A percentile compares a stretch with the other conserved stretches of the same genome.
Evolutionary conservation across 2,113 vertebrate genomes (phyloP).

Genomic region (Tympanuchus pallidicinctus): DNA sequence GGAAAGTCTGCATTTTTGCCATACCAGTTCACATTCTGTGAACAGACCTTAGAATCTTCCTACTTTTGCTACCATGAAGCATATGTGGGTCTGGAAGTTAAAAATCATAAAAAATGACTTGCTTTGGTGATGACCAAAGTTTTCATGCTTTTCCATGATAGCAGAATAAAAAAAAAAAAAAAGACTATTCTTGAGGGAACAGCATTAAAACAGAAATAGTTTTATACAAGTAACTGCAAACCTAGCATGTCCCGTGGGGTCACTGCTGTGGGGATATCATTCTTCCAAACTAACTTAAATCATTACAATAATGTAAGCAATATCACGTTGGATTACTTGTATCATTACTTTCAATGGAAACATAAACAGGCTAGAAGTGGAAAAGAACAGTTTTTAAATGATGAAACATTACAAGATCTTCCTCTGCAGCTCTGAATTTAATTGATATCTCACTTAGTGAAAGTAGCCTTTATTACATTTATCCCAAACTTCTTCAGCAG

Average conservation of each 20-base stretch:
- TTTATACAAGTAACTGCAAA: neutral
- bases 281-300: neutral
- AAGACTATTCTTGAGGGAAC: neutral
- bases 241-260: neutral
- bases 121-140: neutral
- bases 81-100: neutral
- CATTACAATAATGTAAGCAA: neutral
- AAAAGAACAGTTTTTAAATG: neutral
- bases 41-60: neutral
- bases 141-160: neutral
- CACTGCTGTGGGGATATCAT: neutral
- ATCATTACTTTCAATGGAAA: neutral
- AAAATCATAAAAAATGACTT: neutral
- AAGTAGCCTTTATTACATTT: neutral
- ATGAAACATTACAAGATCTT: slow-evolving; percentile 4
- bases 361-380: neutral
- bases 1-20: neutral
- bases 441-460: neutral
- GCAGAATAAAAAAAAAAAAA: neutral
- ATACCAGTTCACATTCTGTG: neutral
- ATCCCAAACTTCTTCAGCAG: neutral
- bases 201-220: neutral
- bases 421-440: neutral
- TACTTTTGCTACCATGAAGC: neutral
- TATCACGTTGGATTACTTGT: neutral